Evolutionary conservation across 2,113 vertebrate genomes (phyloP).

Genomic region (Promerops cafer): DNA sequence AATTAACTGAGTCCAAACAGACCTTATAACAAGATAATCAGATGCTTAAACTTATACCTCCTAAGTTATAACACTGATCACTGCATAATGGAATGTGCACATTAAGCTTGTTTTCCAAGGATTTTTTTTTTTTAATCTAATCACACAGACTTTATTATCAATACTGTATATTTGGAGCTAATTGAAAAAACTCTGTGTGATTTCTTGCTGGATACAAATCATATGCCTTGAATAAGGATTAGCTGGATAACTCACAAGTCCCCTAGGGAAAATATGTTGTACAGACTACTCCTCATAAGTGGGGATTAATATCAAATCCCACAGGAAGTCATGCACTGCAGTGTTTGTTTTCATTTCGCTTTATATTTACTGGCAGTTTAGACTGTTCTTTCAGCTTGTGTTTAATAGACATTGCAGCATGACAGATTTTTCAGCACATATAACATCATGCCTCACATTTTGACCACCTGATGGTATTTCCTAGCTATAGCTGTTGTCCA

Average conservation of each 20-base stretch:
- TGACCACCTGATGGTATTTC: neutral
- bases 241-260: constrained; percentile 33
- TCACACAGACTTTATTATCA: neutral
- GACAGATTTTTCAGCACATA: constrained; percentile 11
- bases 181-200: constrained; percentile 5
- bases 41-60: neutral
- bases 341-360: constrained; percentile 53
- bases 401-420: neutral
- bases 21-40: neutral
- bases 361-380: constrained; percentile 59
- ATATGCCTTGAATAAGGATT: constrained; percentile 46
- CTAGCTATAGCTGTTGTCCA: neutral
- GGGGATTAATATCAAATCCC: constrained; percentile 59
- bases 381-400: constrained; percentile 25
- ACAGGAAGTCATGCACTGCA: constrained; percentile 49
- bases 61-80: neutral
- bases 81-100: neutral
- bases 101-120: neutral
- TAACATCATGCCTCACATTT: neutral
- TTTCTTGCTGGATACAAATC: constrained; percentile 21
- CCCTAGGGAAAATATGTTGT: constrained; percentile 53
- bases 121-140: neutral
- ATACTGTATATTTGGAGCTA: neutral
- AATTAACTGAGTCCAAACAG: neutral
- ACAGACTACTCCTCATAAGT: constrained; percentile 49